Conservation (phyloP, 2,888 invertebrate genomes). For the Cremastinae sp. region DNA sequence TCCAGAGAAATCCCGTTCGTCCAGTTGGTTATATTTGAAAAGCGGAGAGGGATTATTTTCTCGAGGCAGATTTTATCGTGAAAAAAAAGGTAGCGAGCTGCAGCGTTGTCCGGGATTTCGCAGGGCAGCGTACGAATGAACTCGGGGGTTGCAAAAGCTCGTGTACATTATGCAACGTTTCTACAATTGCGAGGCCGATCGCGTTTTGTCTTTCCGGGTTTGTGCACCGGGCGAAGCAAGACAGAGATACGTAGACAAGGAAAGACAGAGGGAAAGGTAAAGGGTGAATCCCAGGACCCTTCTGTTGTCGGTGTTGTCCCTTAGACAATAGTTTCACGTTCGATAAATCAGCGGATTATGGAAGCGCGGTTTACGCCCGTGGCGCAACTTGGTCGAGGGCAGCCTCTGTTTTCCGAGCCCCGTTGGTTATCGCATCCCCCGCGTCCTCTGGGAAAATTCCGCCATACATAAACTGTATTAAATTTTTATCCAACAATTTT, state of each 20-base stretch:
- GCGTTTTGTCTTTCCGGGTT: slow-evolving; percentile 28
- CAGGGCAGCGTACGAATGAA: slow-evolving; percentile 42
- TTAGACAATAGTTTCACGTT: slow-evolving; percentile 63
- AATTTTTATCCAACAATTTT: slow-evolving; percentile 35
- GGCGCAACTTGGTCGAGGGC: neutral
- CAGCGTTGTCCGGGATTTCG: slow-evolving; percentile 29
- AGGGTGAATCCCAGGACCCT: slow-evolving; percentile 13
- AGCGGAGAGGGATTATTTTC: slow-evolving; percentile 23
- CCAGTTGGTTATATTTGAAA: slow-evolving; percentile 24
- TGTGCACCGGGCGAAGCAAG: no score
- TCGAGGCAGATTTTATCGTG: neutral
- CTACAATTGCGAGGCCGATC: slow-evolving; percentile 38
- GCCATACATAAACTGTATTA: slow-evolving; percentile 15
- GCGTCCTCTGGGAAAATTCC: neutral
- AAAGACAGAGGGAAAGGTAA: no score
- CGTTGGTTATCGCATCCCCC: slow-evolving; percentile 58
- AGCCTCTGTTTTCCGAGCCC: slow-evolving; percentile 30
- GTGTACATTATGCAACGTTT: slow-evolving; percentile 49
- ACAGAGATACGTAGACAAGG: no score
- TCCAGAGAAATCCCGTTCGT: neutral
- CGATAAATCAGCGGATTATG: slow-evolving; percentile 66
- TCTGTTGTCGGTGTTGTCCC: slow-evolving; percentile 34
- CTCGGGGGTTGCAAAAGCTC: slow-evolving; percentile 29
- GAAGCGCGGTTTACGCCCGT: slow-evolving; percentile 52
- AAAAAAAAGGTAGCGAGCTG: slow-evolving; percentile 6